These are phyloP conservation scores for Pitangus sulphuratus DNA, from an alignment of 2,797 vertebrate genomes.

Conservation along the genomic window DNA sequence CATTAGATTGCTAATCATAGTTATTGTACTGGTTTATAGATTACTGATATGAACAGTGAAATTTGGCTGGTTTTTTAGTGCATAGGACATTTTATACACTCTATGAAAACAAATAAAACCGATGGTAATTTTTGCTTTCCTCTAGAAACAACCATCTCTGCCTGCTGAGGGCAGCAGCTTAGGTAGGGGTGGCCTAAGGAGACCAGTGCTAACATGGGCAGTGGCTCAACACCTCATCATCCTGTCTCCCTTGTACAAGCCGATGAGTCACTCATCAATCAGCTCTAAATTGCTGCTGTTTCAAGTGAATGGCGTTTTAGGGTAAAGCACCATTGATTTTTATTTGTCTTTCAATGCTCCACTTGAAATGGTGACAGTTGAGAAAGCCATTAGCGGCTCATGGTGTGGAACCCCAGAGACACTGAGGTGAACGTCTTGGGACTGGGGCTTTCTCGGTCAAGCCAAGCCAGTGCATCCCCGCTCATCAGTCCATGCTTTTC, in stretches of 20 bases:
- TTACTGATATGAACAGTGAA: not conserved
- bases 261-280: not conserved
- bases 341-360: not conserved
- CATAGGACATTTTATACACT: rapidly evolving
- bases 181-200: not conserved
- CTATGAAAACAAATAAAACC: not conserved
- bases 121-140: not conserved
- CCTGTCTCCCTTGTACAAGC: not conserved
- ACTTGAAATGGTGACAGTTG: not conserved
- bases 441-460: not conserved
- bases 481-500: not conserved
- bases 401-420: not conserved
- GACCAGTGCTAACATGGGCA: not conserved
- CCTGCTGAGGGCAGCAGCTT: not conserved
- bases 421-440: not conserved
- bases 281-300: not conserved
- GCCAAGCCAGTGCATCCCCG: not conserved
- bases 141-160: not conserved
- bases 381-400: not conserved
- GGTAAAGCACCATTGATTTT: conserved; percentile 31
- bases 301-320: not conserved
- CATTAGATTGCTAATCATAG: not conserved
- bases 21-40: not conserved
- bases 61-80: not conserved
- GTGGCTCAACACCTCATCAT: not conserved